A percentile compares a stretch with the other conserved stretches of the same genome.
phyloP scores from a whole-genome alignment of 2,888 invertebrate genomes.

The Melangyna quadrimaculata region DNA sequence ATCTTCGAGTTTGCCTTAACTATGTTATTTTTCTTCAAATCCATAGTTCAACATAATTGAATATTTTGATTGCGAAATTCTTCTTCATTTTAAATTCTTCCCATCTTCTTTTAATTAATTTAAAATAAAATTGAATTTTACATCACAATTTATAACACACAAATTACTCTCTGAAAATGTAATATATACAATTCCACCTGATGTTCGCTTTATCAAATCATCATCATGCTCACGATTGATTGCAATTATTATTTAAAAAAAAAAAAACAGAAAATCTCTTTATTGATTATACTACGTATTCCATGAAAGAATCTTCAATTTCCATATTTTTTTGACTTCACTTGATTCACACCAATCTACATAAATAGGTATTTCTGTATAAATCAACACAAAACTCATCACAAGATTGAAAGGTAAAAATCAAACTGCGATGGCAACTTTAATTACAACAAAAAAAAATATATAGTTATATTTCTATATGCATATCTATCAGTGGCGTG shows the following conservation, averaged over 20 bases:
- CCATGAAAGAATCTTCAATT: background rate
- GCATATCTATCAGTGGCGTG: no score
- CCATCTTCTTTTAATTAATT: background rate
- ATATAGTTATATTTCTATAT: no score
- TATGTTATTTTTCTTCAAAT: no score
- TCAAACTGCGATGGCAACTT: background rate
- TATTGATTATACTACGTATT: constrained; percentile 2
- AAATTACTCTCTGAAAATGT: background rate
- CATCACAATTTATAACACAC: background rate
- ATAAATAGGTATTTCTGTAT: constrained; percentile 14
- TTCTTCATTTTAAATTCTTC: background rate
- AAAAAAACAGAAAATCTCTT: background rate
- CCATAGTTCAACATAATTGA: background rate
- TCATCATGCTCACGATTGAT: background rate
- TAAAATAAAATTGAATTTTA: background rate
- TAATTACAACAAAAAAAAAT: background rate
- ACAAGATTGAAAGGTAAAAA: constrained; percentile 10
- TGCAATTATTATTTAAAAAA: background rate
- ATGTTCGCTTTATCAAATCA: background rate
- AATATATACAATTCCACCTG: background rate
- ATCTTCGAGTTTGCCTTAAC: no score
- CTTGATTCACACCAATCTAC: background rate
- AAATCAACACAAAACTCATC: constrained; percentile 15
- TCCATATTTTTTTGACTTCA: background rate
- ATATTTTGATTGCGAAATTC: background rate